Percentiles rank a stretch among this genome's conserved stretches.
Evolutionary conservation across 2,888 invertebrate genomes (phyloP).

Genomic region (Oligia strigilis): DNA sequence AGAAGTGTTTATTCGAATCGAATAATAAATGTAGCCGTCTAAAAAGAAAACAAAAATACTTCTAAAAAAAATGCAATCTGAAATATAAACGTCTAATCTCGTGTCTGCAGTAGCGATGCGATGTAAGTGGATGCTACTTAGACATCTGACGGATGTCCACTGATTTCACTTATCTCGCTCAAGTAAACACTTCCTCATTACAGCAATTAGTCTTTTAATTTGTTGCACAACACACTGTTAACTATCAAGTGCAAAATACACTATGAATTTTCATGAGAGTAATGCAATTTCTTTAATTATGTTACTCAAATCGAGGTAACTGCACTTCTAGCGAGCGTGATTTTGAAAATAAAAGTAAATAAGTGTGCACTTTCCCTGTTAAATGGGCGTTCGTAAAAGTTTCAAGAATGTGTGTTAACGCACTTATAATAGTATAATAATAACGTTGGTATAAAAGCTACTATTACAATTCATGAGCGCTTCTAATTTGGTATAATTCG

Average conservation of each 20-base stretch:
- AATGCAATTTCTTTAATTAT: conserved; percentile 54
- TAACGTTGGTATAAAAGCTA: conserved; percentile 60
- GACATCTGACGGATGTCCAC: conserved; percentile 38
- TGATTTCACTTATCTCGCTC: conserved; percentile 57
- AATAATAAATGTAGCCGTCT: conserved; percentile 4
- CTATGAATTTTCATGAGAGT: conserved; percentile 54
- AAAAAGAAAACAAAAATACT: conserved; percentile 37
- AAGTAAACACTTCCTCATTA: conserved; percentile 55
- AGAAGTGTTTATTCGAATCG: conserved; percentile 17
- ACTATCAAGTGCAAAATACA: conserved; percentile 26
- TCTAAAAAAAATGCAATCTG: conserved; percentile 41
- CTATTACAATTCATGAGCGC: conserved; percentile 61
- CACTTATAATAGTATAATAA: conserved; percentile 64
- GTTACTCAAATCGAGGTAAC: conserved; percentile 39
- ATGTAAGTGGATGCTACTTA: conserved; percentile 32
- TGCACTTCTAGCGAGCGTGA: conserved; percentile 46
- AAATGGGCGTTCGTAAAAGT: conserved; percentile 55
- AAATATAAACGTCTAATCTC: conserved; percentile 39
- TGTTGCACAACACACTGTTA: conserved; percentile 38
- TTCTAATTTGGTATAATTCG: conserved; percentile 62
- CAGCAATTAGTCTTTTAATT: conserved; percentile 53
- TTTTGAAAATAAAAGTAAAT: conserved; percentile 65
- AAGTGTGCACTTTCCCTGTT: conserved; percentile 61
- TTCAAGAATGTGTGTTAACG: conserved; percentile 64
- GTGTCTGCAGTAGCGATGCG: conserved; percentile 14